These are phyloP conservation scores for Tauraco hartlaubi DNA, from an alignment of 2,797 vertebrate species.

Conservation along the genomic window DNA sequence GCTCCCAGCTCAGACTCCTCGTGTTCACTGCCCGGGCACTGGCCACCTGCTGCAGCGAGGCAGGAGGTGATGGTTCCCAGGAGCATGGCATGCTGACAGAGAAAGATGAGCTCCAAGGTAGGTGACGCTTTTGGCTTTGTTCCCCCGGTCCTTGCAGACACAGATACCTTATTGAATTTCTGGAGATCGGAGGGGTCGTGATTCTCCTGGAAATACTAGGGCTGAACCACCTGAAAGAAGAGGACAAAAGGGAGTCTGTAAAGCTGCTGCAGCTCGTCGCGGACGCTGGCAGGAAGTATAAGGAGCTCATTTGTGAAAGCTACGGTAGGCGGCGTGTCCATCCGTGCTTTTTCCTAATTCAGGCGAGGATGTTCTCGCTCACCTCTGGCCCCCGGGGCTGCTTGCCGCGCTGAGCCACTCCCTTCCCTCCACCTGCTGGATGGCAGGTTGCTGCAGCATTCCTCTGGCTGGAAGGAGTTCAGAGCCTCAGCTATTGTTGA, in stretches of 20 bases:
- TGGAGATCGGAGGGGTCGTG: slow-evolving; percentile 85
- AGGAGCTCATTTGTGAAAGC: slow-evolving; percentile 91
- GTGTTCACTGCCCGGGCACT: accelerated
- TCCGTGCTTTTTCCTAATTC: neutral
- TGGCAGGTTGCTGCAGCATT: neutral
- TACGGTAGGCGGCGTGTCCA: slow-evolving; percentile 69
- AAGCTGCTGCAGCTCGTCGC: slow-evolving; percentile 83
- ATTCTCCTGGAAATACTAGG: slow-evolving; percentile 87
- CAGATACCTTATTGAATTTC: slow-evolving; percentile 87
- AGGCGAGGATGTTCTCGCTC: neutral
- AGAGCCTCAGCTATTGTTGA: neutral
- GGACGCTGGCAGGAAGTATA: slow-evolving; percentile 83
- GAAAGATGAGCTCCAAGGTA: neutral
- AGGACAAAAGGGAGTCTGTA: slow-evolving; percentile 83
- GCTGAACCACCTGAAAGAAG: slow-evolving; percentile 79
- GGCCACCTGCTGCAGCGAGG: neutral
- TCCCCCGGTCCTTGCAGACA: slow-evolving; percentile 72
- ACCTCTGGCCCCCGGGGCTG: neutral
- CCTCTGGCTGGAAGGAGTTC: neutral
- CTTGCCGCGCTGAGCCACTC: neutral
- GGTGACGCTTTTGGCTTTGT: neutral
- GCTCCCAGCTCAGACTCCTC: neutral
- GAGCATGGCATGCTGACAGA: neutral
- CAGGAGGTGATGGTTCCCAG: neutral
- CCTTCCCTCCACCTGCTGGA: neutral